A percentile compares a stretch with the other conserved stretches of the same genome.
Conservation (phyloP, 2,797 vertebrate genomes). For the Oreortyx pictus region DNA sequence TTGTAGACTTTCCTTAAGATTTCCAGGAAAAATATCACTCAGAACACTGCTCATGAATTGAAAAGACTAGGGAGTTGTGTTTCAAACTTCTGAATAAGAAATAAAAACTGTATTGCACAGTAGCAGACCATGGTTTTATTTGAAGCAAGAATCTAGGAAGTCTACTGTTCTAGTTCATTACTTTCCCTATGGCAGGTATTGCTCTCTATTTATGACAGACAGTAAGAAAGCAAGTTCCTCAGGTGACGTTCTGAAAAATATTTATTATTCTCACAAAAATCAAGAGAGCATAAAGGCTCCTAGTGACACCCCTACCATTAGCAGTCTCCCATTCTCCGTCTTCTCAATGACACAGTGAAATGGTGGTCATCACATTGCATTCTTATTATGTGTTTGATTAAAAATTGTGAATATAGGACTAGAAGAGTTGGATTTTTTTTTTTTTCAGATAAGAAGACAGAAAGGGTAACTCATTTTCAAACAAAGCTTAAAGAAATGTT, state of each 20-base stretch:
- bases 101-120: neutral
- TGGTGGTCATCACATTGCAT: neutral
- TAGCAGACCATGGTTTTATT: neutral
- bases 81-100: neutral
- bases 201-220: neutral
- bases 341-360: neutral
- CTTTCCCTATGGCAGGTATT: neutral
- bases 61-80: neutral
- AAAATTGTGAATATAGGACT: neutral
- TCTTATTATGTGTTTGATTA: neutral
- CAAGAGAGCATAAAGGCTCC: neutral
- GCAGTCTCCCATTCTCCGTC: neutral
- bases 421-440: neutral
- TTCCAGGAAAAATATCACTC: neutral
- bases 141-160: neutral
- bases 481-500: neutral
- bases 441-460: neutral
- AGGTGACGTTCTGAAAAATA: neutral
- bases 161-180: neutral
- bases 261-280: constrained; percentile 12
- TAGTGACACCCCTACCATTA: neutral
- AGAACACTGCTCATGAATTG: neutral
- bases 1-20: neutral
- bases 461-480: neutral
- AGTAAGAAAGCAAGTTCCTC: neutral